Percentiles rank a stretch among this genome's conserved stretches.
Conservation (phyloP, 2,113 vertebrate species). For the Brachyhypopomus gauderio region DNA sequence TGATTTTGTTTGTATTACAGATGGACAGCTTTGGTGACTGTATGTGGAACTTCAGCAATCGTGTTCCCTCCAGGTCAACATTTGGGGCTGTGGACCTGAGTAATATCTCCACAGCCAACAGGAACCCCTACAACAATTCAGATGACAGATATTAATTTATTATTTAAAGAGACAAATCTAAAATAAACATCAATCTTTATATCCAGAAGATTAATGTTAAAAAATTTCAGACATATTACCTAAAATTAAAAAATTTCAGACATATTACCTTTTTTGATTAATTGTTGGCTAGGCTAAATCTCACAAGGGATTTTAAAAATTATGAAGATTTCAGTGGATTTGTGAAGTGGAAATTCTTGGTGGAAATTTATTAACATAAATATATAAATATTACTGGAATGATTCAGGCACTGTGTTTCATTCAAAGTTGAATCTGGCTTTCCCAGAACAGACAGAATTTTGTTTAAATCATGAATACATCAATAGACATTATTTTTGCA, state of each 20-base stretch:
- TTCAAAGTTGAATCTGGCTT: too few species aligned
- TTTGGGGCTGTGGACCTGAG: not conserved
- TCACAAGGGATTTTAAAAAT: not conserved
- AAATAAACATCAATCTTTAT: not conserved
- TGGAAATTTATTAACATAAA: too few species aligned
- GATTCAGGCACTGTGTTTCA: too few species aligned
- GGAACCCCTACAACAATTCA: constrained; percentile 39
- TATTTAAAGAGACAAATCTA: too few species aligned
- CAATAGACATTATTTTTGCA: too few species aligned
- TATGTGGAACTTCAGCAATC: not conserved
- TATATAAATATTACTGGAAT: too few species aligned
- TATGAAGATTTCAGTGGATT: too few species aligned
- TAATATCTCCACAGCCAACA: not conserved
- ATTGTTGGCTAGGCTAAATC: not conserved
- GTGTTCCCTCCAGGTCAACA: not conserved
- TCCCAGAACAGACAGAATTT: too few species aligned
- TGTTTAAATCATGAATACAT: too few species aligned
- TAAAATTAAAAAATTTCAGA: too few species aligned
- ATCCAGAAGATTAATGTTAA: not conserved
- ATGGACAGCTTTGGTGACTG: not conserved
- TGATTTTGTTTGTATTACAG: not conserved
- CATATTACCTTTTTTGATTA: not conserved
- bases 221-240: too few species aligned
- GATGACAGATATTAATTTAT: constrained; percentile 39
- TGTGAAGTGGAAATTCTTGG: too few species aligned